Conservation (phyloP, 2,113 vertebrate species). For the Oreotrochilus melanogaster region DNA sequence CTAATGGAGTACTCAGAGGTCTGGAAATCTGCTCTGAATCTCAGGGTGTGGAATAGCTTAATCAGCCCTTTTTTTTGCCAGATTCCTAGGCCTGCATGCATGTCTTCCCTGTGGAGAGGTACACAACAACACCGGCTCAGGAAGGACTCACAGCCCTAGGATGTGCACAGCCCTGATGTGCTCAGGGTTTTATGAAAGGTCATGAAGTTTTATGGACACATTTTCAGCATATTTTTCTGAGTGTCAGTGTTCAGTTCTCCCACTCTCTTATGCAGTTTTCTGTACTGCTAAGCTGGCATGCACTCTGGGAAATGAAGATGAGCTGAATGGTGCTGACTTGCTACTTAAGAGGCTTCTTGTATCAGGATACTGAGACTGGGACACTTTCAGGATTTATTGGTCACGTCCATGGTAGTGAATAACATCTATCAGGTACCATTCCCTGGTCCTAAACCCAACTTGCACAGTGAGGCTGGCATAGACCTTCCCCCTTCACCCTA, state of each 20-base stretch:
- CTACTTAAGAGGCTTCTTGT: not conserved
- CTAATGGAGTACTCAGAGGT: constrained; percentile 35
- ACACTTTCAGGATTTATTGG: not conserved
- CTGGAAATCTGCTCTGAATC: constrained; percentile 19
- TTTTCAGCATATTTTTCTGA: not conserved
- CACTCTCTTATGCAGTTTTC: not conserved
- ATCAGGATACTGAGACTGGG: not conserved
- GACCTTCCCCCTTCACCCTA: not conserved
- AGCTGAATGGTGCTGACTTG: not conserved
- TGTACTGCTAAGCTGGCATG: not conserved
- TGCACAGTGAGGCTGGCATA: not conserved
- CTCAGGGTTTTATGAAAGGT: not conserved
- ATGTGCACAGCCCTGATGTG: not conserved
- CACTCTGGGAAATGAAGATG: not conserved
- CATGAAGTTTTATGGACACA: not conserved
- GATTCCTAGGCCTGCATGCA: not conserved
- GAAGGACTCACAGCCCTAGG: not conserved
- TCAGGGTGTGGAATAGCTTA: not conserved
- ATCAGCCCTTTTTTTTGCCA: constrained; percentile 19
- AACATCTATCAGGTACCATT: not conserved
- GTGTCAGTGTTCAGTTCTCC: not conserved
- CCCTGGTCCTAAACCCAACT: not conserved
- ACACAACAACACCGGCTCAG: not conserved
- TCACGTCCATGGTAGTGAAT: not conserved
- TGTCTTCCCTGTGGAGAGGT: not conserved